Percentiles rank a stretch among this genome's conserved stretches.
These are phyloP conservation scores for Anoplius nigerrimus DNA, from an alignment of 2,888 invertebrate genomes.

Conservation along the genomic window DNA sequence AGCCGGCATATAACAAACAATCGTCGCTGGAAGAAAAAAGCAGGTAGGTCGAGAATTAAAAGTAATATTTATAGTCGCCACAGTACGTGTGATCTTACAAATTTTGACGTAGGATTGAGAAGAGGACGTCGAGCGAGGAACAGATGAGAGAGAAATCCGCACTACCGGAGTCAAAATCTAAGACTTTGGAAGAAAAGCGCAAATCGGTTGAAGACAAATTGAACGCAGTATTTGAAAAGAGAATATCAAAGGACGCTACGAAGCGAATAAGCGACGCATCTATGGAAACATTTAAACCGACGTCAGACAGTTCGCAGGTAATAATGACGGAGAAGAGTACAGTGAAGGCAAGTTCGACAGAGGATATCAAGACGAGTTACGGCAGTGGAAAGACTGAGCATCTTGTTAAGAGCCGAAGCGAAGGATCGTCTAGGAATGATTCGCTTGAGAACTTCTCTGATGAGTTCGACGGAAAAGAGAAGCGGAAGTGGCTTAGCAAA, in stretches of 20 bases:
- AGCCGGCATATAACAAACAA: slow-evolving; percentile 61
- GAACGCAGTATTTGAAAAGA: slow-evolving; percentile 71
- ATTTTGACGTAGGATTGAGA: slow-evolving; percentile 9
- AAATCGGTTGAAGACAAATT: slow-evolving; percentile 71
- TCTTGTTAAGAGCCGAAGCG: slow-evolving; percentile 64
- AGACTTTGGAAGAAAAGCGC: slow-evolving; percentile 69
- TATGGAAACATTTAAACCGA: slow-evolving; percentile 42
- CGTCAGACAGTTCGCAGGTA: slow-evolving; percentile 34
- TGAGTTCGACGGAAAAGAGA: slow-evolving; percentile 52
- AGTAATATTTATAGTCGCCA: neutral
- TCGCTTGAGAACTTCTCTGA: slow-evolving; percentile 67
- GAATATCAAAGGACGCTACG: slow-evolving; percentile 64
- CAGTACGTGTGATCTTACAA: neutral
- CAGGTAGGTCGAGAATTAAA: slow-evolving; percentile 47
- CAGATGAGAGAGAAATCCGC: slow-evolving; percentile 33
- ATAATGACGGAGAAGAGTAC: slow-evolving; percentile 51
- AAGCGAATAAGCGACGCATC: slow-evolving; percentile 59
- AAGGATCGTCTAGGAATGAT: slow-evolving; percentile 67
- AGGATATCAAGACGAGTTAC: slow-evolving; percentile 62
- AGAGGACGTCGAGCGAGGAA: slow-evolving; percentile 44
- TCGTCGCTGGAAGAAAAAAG: slow-evolving; percentile 65
- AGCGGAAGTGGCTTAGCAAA: slow-evolving; percentile 38
- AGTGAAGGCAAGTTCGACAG: slow-evolving; percentile 65
- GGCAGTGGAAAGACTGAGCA: slow-evolving; percentile 50
- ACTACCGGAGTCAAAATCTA: slow-evolving; percentile 40